Evolutionary conservation across 2,888 invertebrate genomes (phyloP).

Genomic region (Polydrusus pterygomalis): DNA sequence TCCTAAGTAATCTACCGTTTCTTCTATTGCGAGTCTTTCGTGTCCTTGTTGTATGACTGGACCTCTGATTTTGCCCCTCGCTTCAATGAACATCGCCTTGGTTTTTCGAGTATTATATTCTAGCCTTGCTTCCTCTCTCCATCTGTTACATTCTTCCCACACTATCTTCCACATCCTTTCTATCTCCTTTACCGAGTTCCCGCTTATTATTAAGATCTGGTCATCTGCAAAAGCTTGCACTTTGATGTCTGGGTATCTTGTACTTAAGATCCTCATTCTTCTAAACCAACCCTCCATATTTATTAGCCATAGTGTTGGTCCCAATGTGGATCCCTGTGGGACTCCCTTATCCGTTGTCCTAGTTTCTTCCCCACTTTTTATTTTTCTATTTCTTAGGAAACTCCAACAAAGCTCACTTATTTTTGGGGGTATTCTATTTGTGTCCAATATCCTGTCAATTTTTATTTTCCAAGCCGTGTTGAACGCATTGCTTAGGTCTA

Average conservation of each 20-base stretch:
- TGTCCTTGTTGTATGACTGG: neutral
- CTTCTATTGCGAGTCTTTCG: slow-evolving; percentile 27
- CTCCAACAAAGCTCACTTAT: slow-evolving; percentile 34
- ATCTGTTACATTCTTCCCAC: slow-evolving; percentile 49
- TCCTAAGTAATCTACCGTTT: slow-evolving; percentile 6
- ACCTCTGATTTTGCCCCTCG: slow-evolving; percentile 17
- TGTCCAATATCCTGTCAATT: slow-evolving; percentile 26
- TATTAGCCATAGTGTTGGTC: slow-evolving; percentile 58
- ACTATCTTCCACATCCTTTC: slow-evolving; percentile 50
- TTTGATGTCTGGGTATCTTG: no score
- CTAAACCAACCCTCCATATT: slow-evolving; percentile 60
- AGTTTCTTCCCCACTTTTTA: slow-evolving; percentile 40
- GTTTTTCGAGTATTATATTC: slow-evolving; percentile 56
- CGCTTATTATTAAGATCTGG: slow-evolving; percentile 52
- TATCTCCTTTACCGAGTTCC: slow-evolving; percentile 40
- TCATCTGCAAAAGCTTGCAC: slow-evolving; percentile 51
- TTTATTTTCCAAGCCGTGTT: slow-evolving; percentile 40
- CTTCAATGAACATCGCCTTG: slow-evolving; percentile 46
- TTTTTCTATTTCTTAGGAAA: slow-evolving; percentile 53
- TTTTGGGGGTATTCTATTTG: slow-evolving; percentile 29
- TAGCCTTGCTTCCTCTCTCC: slow-evolving; percentile 50
- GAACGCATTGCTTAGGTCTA: slow-evolving; percentile 52
- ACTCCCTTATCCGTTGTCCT: slow-evolving; percentile 51
- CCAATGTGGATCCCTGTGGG: slow-evolving; percentile 59
- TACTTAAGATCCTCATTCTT: neutral